Evolutionary conservation across 2,888 invertebrate species (phyloP), one percentile per base, ranked within the genome.

Genomic region (Masnerella sp.): DNA sequence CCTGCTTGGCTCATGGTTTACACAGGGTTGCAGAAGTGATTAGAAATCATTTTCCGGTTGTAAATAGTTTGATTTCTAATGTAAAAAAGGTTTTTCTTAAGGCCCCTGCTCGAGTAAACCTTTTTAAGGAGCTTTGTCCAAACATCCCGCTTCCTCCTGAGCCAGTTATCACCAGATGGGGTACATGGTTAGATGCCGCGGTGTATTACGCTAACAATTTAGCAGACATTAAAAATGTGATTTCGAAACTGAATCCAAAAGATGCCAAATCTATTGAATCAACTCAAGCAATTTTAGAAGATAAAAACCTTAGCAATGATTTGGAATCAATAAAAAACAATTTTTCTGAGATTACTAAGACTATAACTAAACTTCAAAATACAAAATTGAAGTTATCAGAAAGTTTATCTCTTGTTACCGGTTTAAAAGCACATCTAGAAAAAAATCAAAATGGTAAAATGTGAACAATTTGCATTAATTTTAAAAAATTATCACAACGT

Each of bases 121-220:
- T 14, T 14, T 52, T 22, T 40, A 54, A 54, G 11, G 40, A 54
- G 18, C n/a, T 38, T 9, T 38, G 11, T 38, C 75, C 79, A 5
- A 69, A 72, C 17, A 22, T 80, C n/a, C 61, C 73, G 7, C 58
- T 80, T 22, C 79, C 80, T 4, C 80, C 80, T 5, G 71, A 79
- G 36, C 77, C 80, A 2, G 70, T 78, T 20, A 42, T 83, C 12
- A 81, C 80, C 14, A 47, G 79, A 12, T 82, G 82, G 81, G 77
- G 76, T 38, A 79, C 77, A 15, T 81, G 81, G 78, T 17, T 81
- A 7, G 22, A 71, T n/a, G 78, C 79, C 9, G 74, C 56, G 9
- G 5, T 52, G 15, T 58, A 22, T 51, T 71, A 71, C 47, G 32
- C 51, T 12, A 36, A 59, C 2, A 5, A 61, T 52, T 69, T 58